phyloP scores from a whole-genome alignment of 2,113 vertebrate genomes.

The Sporophila hypoxantha region DNA sequence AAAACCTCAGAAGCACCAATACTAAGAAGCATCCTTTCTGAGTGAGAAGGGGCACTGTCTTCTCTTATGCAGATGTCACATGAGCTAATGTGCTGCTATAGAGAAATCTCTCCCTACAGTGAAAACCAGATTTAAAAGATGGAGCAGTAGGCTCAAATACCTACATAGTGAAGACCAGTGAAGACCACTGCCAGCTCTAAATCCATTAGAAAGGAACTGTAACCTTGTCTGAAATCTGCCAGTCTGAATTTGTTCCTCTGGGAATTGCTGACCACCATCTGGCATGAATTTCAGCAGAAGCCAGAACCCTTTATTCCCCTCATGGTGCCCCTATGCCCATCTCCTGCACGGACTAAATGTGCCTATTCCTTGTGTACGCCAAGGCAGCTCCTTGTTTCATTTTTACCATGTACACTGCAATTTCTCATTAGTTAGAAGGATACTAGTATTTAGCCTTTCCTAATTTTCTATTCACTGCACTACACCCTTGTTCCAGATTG shows the following conservation, averaged over 20 bases:
- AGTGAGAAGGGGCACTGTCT: background rate
- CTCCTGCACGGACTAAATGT: background rate
- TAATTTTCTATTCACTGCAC: background rate
- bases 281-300: background rate
- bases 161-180: background rate
- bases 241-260: background rate
- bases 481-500: background rate
- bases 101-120: background rate
- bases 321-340: accelerated
- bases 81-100: background rate
- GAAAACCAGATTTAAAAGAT: background rate
- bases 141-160: background rate
- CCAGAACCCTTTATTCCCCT: background rate
- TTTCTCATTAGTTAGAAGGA: background rate
- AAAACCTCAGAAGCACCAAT: background rate
- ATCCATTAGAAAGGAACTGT: background rate
- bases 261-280: background rate
- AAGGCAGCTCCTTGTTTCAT: background rate
- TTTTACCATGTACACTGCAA: background rate
- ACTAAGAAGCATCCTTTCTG: background rate
- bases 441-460: background rate
- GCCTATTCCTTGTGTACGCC: background rate
- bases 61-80: background rate
- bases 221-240: background rate
- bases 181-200: background rate